These are phyloP conservation scores for Prionailurus viverrinus DNA, from an alignment of 2,113 vertebrate species.

Conservation along the genomic window DNA sequence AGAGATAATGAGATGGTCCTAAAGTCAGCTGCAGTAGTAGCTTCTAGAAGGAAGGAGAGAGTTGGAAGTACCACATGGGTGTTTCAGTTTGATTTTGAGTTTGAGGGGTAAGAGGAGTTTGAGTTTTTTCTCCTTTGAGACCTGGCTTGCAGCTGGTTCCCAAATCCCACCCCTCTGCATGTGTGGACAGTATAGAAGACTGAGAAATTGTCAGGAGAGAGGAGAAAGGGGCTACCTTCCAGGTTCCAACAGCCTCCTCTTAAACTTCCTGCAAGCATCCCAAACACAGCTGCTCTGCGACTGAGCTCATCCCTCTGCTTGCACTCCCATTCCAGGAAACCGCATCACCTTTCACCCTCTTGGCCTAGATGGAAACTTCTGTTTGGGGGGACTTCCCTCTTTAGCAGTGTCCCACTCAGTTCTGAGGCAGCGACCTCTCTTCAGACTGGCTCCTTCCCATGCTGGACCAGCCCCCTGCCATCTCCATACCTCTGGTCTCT, in stretches of 20 bases:
- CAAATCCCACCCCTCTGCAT: neutral
- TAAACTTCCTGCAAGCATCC: neutral
- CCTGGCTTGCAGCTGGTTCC: neutral
- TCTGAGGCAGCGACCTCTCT: neutral
- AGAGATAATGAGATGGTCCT: neutral
- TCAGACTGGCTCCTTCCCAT: neutral
- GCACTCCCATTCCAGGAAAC: neutral
- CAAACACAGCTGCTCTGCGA: neutral
- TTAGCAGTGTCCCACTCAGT: neutral
- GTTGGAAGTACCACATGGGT: neutral
- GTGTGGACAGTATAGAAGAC: neutral
- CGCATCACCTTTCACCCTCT: neutral
- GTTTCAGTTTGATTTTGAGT: slow-evolving; percentile 7
- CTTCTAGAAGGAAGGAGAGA: slow-evolving; percentile 15
- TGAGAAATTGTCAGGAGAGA: neutral
- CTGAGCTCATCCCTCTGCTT: neutral
- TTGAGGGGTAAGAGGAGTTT: neutral
- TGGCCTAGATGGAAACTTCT: neutral
- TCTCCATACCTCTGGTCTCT: neutral
- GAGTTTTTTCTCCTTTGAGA: slow-evolving; percentile 38
- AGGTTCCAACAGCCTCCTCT: neutral
- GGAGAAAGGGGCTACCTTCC: neutral
- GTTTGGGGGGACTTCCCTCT: neutral
- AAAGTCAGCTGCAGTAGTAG: neutral
- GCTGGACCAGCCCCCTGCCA: neutral